phyloP scores from a whole-genome alignment of 2,888 invertebrate species.

The Spisula subtruncata region DNA sequence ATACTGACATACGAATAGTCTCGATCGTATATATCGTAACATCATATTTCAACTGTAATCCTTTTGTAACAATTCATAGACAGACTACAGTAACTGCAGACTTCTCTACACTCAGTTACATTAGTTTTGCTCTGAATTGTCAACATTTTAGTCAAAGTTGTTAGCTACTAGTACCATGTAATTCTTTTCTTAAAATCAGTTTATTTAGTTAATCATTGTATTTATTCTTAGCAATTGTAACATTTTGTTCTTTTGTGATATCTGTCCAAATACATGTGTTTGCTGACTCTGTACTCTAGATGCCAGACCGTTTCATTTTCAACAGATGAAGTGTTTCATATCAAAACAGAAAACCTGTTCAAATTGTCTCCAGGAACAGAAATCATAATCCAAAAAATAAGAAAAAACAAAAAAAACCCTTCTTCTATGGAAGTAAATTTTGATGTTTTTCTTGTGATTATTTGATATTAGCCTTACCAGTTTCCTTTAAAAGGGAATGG shows the following conservation, averaged over 20 bases:
- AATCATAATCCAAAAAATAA: no score
- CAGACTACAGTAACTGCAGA: not conserved
- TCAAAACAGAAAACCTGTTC: no score
- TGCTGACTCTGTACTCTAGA: not conserved
- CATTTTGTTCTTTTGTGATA: slow-evolving; percentile 8
- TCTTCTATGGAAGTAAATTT: no score
- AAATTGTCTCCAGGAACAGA: no score
- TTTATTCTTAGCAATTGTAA: slow-evolving; percentile 1
- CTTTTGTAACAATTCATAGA: not conserved
- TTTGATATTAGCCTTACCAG: no score
- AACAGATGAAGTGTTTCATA: no score
- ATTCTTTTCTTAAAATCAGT: slow-evolving; percentile 13
- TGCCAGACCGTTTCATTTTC: no score
- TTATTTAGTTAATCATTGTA: slow-evolving; percentile 14
- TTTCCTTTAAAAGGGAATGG: no score
- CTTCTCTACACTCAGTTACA: not conserved
- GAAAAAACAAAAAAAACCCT: no score
- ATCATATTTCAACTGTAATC: not conserved
- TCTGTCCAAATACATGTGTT: not conserved
- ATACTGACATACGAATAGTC: no score
- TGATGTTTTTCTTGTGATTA: no score
- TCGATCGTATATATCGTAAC: no score
- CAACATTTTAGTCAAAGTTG: not conserved
- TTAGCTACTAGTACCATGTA: slow-evolving; percentile 3
- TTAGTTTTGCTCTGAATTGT: not conserved